Evolutionary conservation across 2,888 invertebrate genomes (phyloP).

Genomic region (Siphlonurus alternatus): DNA sequence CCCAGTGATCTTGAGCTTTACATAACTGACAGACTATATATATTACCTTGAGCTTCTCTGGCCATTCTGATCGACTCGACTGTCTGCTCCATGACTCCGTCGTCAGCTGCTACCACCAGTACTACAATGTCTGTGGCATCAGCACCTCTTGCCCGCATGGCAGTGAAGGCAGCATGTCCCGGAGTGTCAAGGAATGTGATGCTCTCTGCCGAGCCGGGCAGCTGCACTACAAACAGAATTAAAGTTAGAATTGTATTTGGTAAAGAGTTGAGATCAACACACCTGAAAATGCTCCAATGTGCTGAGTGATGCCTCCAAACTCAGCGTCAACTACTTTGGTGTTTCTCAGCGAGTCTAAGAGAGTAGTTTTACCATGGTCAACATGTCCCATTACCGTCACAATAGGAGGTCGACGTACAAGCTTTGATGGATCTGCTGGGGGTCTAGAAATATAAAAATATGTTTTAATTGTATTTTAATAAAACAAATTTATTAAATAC

Average conservation of each 20-base stretch:
- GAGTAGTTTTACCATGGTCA: slow-evolving; percentile 97
- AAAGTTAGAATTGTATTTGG: background rate
- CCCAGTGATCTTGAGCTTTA: too few species aligned
- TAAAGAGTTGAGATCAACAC: slow-evolving; percentile 12
- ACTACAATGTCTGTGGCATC: slow-evolving; percentile 85
- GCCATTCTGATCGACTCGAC: slow-evolving; percentile 81
- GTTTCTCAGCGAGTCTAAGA: slow-evolving; percentile 74
- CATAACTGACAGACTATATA: too few species aligned
- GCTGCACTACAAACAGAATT: slow-evolving; percentile 31
- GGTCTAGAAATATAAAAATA: slow-evolving; percentile 27
- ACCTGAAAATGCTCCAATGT: slow-evolving; percentile 94
- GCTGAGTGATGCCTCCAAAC: slow-evolving; percentile 98
- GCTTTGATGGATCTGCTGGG: slow-evolving; percentile 41
- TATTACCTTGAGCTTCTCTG: slow-evolving; percentile 53
- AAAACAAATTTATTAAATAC: background rate
- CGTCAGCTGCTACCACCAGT: slow-evolving; percentile 94
- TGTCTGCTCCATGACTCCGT: slow-evolving; percentile 98
- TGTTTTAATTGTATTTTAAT: slow-evolving; percentile 5
- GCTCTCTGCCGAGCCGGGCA: slow-evolving; percentile 44
- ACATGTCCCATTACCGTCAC: slow-evolving; percentile 99
- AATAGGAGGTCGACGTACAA: slow-evolving; percentile 71
- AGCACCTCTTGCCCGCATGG: slow-evolving; percentile 92
- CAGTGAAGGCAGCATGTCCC: slow-evolving; percentile 92
- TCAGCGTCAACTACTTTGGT: slow-evolving; percentile 78
- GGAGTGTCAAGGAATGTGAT: slow-evolving; percentile 97